A percentile compares a stretch with the other conserved stretches of the same genome.
Conservation (phyloP, 2,888 invertebrate species). For the Drosophila subquinaria region DNA sequence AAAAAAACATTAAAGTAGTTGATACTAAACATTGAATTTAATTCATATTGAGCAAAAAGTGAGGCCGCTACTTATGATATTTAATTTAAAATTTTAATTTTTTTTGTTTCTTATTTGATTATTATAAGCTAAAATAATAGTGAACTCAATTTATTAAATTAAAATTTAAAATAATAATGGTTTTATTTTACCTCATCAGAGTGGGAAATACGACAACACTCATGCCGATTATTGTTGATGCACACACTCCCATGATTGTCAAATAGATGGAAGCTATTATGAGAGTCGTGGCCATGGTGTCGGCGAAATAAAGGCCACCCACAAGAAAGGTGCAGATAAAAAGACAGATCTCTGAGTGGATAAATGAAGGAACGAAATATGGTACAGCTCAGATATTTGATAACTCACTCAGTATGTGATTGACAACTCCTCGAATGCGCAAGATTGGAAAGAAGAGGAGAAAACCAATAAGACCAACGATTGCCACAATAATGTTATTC, state of each 20-base stretch:
- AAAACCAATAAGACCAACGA: slow-evolving; percentile 55
- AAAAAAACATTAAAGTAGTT: too few relatives aligned
- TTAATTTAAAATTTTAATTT: too few relatives aligned
- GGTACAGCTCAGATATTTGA: too few relatives aligned
- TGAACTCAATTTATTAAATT: too few relatives aligned
- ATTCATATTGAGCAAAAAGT: too few relatives aligned
- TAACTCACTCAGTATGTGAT: slow-evolving; percentile 69
- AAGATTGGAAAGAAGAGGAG: slow-evolving; percentile 53
- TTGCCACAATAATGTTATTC: slow-evolving; percentile 66
- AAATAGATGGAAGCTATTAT: slow-evolving; percentile 87
- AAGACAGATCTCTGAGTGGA: slow-evolving; percentile 82
- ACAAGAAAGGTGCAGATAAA: slow-evolving; percentile 86
- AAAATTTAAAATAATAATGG: too few relatives aligned
- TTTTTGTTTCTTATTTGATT: too few relatives aligned
- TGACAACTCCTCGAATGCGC: slow-evolving; percentile 47
- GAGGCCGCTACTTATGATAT: too few relatives aligned
- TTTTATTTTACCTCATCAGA: slow-evolving; percentile 67
- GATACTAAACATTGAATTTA: too few relatives aligned
- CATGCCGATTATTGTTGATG: slow-evolving; percentile 75
- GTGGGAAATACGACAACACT: slow-evolving; percentile 81
- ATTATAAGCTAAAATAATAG: too few relatives aligned
- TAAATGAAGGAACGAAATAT: not conserved
- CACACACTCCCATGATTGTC: slow-evolving; percentile 74
- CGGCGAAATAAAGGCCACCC: slow-evolving; percentile 87
- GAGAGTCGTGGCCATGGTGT: slow-evolving; percentile 86